Evolutionary conservation across 2,888 invertebrate species (phyloP).

Genomic region (Gari tellinella): DNA sequence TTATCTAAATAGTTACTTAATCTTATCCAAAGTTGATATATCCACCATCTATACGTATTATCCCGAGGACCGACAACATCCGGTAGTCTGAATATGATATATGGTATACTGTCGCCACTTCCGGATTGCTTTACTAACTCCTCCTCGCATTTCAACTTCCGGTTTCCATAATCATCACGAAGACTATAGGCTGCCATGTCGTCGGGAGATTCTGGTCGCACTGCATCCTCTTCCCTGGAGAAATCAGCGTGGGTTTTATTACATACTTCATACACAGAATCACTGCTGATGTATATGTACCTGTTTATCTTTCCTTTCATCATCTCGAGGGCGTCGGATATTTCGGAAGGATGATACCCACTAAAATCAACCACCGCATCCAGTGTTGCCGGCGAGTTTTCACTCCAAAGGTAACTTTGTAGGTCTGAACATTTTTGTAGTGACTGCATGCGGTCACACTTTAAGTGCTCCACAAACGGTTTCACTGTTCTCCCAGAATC

Average conservation of each 20-base stretch:
- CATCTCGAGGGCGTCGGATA: slow-evolving; percentile 80
- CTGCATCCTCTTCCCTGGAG: slow-evolving; percentile 82
- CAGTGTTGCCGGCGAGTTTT: slow-evolving; percentile 72
- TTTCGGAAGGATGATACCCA: slow-evolving; percentile 83
- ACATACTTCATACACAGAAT: slow-evolving; percentile 86
- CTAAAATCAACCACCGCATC: slow-evolving; percentile 85
- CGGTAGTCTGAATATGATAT: slow-evolving; percentile 84
- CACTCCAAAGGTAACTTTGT: slow-evolving; percentile 76
- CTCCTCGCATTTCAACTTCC: slow-evolving; percentile 85
- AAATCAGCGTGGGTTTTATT: slow-evolving; percentile 69
- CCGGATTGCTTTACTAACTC: slow-evolving; percentile 74
- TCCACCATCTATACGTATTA: slow-evolving; percentile 85
- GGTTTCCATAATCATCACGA: slow-evolving; percentile 84
- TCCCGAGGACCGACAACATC: slow-evolving; percentile 85
- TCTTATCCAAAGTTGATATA: slow-evolving; percentile 85
- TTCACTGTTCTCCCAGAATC: slow-evolving; percentile 78
- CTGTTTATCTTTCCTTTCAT: slow-evolving; percentile 79
- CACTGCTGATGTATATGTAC: slow-evolving; percentile 85
- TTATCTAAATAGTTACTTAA: slow-evolving; percentile 74
- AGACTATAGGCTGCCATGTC: slow-evolving; percentile 71
- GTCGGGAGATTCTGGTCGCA: slow-evolving; percentile 80
- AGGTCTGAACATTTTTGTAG: slow-evolving; percentile 63
- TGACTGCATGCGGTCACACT: slow-evolving; percentile 83
- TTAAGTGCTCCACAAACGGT: slow-evolving; percentile 77
- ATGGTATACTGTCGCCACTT: slow-evolving; percentile 77